Evolutionary conservation across 1,140 invertebrate species (phyloP), one percentile per base, ranked within the genome.

Genomic region (Tetramorium simillimum): DNA sequence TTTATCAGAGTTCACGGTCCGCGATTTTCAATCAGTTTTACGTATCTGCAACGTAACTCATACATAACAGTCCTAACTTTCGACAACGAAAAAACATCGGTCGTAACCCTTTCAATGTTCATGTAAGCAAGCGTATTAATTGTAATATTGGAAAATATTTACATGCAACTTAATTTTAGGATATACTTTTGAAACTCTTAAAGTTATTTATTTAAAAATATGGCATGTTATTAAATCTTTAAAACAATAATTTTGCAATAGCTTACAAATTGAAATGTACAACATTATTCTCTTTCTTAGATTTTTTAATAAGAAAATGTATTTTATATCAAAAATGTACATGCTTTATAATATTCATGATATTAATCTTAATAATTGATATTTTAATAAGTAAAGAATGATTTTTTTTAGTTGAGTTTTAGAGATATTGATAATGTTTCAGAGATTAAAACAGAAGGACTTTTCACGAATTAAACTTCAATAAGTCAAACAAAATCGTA

Each of bases 11-110:
- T 84, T 84, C 53, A 84, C 69, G 80, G 24, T 84, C 18, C 80
- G n/a, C 80, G 69, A 84, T 75, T 84, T 84, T 84, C 80, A 84
- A 84, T 84, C 80, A 84, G 80, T 75, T 84, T 73, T 75, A 73
- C 80, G 80, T 84, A 75, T 84, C 80, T 84, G 80, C 80, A 75
- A 70, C 63, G 78, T 81, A 70, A 60, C 69, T 60, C 67, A 46
- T 72, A 60, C 18, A 60, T 73, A 60, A 82, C 40, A 82, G 40
- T 60, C 67, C 67, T 72, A 73, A 82, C 24, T 73, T 82, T 73
- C 24, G 69, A 33, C 65, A 73, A 53, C 7, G 18, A 82, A 72
- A 70, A 82, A 82, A 10, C 40, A 24, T 67, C 24, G 37, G 37
- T 58, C 37, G 51, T 40, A 18, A 21, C 7, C 14, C 18, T 4